Conservation (phyloP, 2,797 vertebrate genomes). For the Darevskia nairensis region DNA sequence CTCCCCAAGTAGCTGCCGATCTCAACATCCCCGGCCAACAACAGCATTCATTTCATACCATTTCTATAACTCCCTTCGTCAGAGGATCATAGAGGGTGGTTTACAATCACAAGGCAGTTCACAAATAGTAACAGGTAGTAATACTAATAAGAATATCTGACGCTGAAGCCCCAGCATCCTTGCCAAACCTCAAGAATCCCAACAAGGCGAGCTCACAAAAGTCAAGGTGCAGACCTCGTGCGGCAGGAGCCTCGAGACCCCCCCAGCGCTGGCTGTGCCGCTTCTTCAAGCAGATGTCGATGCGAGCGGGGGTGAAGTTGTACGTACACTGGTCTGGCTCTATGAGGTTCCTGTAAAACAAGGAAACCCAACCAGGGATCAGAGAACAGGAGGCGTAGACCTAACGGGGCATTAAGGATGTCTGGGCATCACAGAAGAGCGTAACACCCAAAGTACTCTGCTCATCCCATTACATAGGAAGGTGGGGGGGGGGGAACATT, state of each 20-base stretch:
- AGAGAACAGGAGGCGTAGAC: neutral
- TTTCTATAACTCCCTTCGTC: no score
- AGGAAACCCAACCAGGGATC: neutral
- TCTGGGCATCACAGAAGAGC: neutral
- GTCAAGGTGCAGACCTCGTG: slow-evolving; percentile 96
- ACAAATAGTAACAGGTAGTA: no score
- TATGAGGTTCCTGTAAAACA: slow-evolving; percentile 90
- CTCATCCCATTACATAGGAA: neutral
- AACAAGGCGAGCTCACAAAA: neutral
- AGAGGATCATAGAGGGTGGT: no score
- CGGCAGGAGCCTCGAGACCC: slow-evolving; percentile 91
- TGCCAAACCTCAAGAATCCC: rapidly evolving
- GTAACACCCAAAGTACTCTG: no score
- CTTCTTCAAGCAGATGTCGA: slow-evolving; percentile 94
- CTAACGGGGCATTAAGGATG: neutral
- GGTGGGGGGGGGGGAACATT: neutral
- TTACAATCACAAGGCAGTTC: no score
- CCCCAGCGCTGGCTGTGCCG: slow-evolving; percentile 98
- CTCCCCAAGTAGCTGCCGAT: neutral
- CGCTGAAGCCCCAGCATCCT: neutral
- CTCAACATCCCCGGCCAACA: neutral
- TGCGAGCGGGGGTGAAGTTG: slow-evolving; percentile 90
- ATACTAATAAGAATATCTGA: no score
- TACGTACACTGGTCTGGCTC: slow-evolving; percentile 93
- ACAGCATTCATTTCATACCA: no score